Evolutionary conservation across 2,797 vertebrate genomes (phyloP).

Genomic region (Pogonophryne albipinna): DNA sequence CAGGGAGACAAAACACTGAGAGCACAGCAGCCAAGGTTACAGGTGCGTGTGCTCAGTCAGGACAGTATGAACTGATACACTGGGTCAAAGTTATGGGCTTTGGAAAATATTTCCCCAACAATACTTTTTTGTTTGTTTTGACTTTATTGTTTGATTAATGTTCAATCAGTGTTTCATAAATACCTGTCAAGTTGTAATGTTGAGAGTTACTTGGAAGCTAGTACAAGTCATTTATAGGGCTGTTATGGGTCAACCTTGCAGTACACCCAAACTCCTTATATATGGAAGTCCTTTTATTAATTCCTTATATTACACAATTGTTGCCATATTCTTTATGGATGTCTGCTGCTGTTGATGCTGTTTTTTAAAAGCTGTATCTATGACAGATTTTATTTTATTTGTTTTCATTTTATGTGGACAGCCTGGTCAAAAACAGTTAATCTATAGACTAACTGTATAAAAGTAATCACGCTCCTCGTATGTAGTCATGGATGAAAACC

Average conservation of each 20-base stretch:
- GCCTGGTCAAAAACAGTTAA: background rate
- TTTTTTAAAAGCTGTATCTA: background rate
- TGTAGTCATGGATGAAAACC: slow-evolving; percentile 41
- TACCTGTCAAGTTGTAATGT: background rate
- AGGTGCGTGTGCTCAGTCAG: too few relatives aligned
- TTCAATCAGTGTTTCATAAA: background rate
- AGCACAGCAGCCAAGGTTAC: too few relatives aligned
- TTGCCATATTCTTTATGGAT: background rate
- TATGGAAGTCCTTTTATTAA: slow-evolving; percentile 4
- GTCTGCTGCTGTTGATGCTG: background rate
- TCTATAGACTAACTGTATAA: background rate
- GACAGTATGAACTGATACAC: too few relatives aligned
- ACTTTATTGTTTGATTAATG: background rate
- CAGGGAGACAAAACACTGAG: too few relatives aligned
- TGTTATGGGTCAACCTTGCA: background rate
- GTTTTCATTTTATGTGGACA: background rate
- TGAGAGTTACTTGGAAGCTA: background rate
- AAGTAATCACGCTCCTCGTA: slow-evolving; percentile 19
- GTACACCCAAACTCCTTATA: background rate
- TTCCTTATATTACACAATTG: background rate
- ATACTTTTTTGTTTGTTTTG: background rate
- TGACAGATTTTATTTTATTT: background rate
- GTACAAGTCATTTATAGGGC: background rate
- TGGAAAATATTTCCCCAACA: too few relatives aligned
- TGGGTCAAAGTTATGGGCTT: too few relatives aligned